These are phyloP conservation scores for Trematomus loennbergii DNA, from an alignment of 2,113 vertebrate genomes.

Conservation along the genomic window DNA sequence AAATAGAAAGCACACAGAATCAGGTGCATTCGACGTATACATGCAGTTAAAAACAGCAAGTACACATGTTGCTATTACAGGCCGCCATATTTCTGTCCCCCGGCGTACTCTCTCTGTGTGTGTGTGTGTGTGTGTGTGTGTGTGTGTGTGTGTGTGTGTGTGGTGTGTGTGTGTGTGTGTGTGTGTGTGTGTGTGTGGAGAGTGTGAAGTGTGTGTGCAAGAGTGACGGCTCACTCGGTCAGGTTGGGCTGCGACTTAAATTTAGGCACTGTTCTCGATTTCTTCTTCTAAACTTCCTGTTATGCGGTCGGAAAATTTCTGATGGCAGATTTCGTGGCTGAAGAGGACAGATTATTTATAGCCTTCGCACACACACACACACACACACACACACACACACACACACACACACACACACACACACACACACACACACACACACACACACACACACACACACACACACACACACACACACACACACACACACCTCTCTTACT, in stretches of 20 bases:
- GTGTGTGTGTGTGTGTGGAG: background rate
- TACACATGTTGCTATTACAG: background rate
- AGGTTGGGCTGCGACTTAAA: conserved; percentile 65
- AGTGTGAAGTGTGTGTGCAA: conserved; percentile 7
- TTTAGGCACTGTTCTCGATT: conserved; percentile 85
- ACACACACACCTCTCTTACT: too few species aligned
- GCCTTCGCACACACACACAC: conserved; percentile 9
- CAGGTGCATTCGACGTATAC: background rate
- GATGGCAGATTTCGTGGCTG: conserved; percentile 85
- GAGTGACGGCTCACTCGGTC: conserved; percentile 10
- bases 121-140: conserved; percentile 28
- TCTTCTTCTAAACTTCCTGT: conserved; percentile 86
- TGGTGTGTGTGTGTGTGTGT: conserved; percentile 11
- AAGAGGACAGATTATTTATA: conserved; percentile 84
- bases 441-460: too few species aligned
- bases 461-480: too few species aligned
- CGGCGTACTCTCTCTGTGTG: background rate
- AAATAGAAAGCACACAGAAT: conserved; percentile 39
- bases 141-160: conserved; percentile 22
- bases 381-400: too few species aligned
- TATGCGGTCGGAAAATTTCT: conserved; percentile 87
- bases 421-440: too few species aligned
- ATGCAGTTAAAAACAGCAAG: conserved; percentile 2
- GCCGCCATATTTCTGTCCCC: conserved; percentile 31
- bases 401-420: too few species aligned